phyloP scores from a whole-genome alignment of 1,140 invertebrate species.

The Tetragonula clypearis region DNA sequence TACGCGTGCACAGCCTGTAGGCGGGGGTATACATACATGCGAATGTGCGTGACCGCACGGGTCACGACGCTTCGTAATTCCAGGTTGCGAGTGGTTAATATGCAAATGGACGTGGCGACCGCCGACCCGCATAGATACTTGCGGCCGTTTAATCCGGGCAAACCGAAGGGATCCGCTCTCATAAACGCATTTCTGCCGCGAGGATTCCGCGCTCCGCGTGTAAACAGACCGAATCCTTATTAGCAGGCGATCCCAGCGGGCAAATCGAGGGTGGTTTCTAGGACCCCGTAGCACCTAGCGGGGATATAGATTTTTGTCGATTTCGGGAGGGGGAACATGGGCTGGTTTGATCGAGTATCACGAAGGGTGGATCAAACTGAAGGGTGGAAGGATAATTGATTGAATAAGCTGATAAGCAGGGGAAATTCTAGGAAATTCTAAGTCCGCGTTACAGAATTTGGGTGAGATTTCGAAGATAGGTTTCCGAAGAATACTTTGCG shows the following conservation, averaged over 20 bases:
- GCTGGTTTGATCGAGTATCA: background rate
- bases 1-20: background rate
- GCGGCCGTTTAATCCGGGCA: conserved; percentile 45
- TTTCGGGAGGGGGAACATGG: too few relatives aligned
- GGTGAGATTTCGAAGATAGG: too few relatives aligned
- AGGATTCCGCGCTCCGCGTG: conserved; percentile 12
- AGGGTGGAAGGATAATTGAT: background rate
- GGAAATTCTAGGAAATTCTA: too few relatives aligned
- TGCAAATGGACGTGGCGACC: conserved; percentile 53
- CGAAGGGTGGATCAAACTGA: background rate
- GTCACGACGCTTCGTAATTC: conserved; percentile 49
- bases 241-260: background rate
- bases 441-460: too few relatives aligned
- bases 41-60: conserved; percentile 7
- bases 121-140: background rate
- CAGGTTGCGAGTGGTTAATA: conserved; percentile 46
- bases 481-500: too few relatives aligned
- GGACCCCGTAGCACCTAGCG: too few relatives aligned
- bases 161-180: conserved; percentile 20
- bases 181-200: background rate
- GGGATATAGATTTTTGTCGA: too few relatives aligned
- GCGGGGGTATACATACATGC: background rate
- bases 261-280: background rate
- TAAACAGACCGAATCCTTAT: conserved; percentile 14
- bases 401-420: background rate